phyloP scores from a whole-genome alignment of 2,888 invertebrate genomes.

The Nyleta sp. region DNA sequence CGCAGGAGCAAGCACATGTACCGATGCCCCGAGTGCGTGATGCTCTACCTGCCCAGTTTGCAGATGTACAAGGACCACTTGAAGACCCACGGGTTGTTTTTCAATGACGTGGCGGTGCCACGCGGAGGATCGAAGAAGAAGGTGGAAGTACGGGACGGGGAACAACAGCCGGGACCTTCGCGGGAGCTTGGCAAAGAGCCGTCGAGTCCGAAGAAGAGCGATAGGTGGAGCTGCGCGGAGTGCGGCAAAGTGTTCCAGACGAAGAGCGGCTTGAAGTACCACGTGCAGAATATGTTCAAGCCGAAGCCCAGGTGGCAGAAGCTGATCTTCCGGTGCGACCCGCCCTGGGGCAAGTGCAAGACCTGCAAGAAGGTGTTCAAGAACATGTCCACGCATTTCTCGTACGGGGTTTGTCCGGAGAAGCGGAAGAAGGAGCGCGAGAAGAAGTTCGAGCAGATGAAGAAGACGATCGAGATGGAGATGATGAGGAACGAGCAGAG shows the following conservation, averaged over 20 bases:
- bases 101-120: not conserved
- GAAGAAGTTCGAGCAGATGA: constrained; percentile 15
- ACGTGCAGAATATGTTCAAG: constrained; percentile 21
- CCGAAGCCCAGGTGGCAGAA: constrained; percentile 36
- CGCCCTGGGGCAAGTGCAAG: constrained; percentile 18
- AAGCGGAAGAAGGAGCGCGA: constrained; percentile 23
- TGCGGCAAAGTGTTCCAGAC: constrained; percentile 25
- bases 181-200: too few species aligned
- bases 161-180: too few species aligned
- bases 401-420: constrained; percentile 14
- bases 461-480: not conserved
- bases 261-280: constrained; percentile 15
- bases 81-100: constrained; percentile 19
- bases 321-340: constrained; percentile 34
- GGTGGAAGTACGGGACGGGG: too few species aligned
- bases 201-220: too few species aligned
- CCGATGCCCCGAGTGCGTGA: constrained; percentile 25
- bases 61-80: constrained; percentile 33
- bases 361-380: constrained; percentile 25
- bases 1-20: constrained; percentile 32
- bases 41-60: constrained; percentile 11
- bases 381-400: not conserved
- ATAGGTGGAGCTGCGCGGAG: constrained; percentile 19
- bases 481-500: not conserved
- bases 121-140: not conserved